A percentile compares a stretch with the other conserved stretches of the same genome.
phyloP scores from a whole-genome alignment of 2,888 invertebrate species.

The Phymatocera aterrima region DNA sequence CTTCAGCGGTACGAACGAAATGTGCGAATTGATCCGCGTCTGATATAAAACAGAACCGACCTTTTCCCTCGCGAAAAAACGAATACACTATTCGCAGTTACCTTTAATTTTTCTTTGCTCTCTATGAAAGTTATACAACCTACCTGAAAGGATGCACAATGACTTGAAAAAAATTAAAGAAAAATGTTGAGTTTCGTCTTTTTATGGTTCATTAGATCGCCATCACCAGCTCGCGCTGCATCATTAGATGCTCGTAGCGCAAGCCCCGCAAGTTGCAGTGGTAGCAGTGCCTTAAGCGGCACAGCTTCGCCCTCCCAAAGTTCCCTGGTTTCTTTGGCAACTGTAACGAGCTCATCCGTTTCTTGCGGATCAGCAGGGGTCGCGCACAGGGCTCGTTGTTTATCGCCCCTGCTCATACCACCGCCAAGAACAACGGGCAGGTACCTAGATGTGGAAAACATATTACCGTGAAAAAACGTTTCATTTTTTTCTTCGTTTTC shows the following conservation, averaged over 20 bases:
- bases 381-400: constrained; percentile 77
- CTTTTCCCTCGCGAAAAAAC: no score
- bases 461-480: constrained; percentile 25
- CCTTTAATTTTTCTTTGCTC: no score
- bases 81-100: no score
- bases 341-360: constrained; percentile 71
- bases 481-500: background rate
- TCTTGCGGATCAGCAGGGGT: constrained; percentile 61
- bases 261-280: constrained; percentile 76
- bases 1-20: no score
- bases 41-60: no score
- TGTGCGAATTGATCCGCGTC: no score
- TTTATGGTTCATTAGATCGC: constrained; percentile 76
- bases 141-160: no score
- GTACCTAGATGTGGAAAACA: no score
- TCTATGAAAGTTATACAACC: no score
- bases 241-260: constrained; percentile 85
- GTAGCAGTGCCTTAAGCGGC: constrained; percentile 65
- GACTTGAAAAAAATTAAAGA: no score
- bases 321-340: constrained; percentile 81
- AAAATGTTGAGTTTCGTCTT: no score
- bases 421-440: constrained; percentile 77
- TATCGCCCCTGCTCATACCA: constrained; percentile 88
- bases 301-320: constrained; percentile 84
- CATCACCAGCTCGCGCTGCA: constrained; percentile 88